Evolutionary conservation across 2,113 vertebrate genomes (phyloP).

Genomic region (Otolemur garnettii): DNA sequence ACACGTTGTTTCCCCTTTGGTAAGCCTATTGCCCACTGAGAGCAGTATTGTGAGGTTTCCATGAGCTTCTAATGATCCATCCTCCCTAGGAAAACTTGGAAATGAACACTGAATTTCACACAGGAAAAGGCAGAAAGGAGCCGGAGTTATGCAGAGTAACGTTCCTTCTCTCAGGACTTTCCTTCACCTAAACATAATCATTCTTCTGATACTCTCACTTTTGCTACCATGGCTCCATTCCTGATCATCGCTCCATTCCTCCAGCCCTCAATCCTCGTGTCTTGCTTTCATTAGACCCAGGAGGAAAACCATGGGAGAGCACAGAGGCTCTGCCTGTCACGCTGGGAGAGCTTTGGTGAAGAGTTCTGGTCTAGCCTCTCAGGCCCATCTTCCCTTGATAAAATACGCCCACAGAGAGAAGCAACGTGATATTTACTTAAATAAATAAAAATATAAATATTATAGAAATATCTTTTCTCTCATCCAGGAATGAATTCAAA

Average conservation of each 20-base stretch:
- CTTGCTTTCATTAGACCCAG: neutral
- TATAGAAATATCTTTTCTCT: slow-evolving; percentile 13
- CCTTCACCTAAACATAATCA: neutral
- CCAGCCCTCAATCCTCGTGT: rapidly evolving
- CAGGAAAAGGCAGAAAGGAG: slow-evolving; percentile 56
- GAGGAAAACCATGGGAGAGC: neutral
- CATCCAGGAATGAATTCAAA: slow-evolving; percentile 44
- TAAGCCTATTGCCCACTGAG: slow-evolving; percentile 24
- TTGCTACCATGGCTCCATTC: slow-evolving; percentile 2
- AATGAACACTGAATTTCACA: slow-evolving; percentile 35
- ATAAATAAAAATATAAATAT: neutral
- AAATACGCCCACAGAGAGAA: neutral
- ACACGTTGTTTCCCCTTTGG: neutral
- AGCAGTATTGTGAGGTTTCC: neutral
- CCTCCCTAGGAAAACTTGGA: neutral
- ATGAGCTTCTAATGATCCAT: neutral
- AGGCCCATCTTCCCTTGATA: neutral
- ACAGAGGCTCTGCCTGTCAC: neutral
- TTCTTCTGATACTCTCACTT: neutral
- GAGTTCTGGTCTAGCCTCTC: neutral
- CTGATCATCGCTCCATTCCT: neutral
- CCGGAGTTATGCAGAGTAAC: slow-evolving; percentile 47
- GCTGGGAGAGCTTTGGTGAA: neutral
- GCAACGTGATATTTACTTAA: neutral
- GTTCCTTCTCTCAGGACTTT: neutral